These are phyloP conservation scores for Chionis minor DNA, from an alignment of 2,113 vertebrate species.

Conservation along the genomic window DNA sequence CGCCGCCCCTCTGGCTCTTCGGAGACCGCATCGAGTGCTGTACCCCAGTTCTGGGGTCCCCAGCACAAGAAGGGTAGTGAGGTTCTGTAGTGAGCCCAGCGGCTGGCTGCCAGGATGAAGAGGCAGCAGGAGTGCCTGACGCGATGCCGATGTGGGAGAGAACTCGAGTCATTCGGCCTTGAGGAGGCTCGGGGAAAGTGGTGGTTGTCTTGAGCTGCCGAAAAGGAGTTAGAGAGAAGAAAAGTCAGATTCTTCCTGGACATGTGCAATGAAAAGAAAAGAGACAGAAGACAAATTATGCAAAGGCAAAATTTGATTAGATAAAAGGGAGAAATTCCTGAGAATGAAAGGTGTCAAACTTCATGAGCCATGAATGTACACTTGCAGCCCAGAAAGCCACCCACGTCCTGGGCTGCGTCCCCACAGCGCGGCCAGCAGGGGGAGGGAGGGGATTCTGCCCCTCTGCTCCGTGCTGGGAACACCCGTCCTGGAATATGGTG, in stretches of 20 bases:
- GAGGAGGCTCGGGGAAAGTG: neutral
- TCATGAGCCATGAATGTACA: accelerated
- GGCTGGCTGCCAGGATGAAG: too few species aligned
- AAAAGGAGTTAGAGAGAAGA: neutral
- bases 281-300: neutral
- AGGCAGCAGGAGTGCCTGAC: neutral
- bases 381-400: neutral
- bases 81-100: neutral
- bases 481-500: neutral
- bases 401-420: neutral
- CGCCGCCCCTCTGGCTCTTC: neutral
- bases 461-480: neutral
- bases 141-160: neutral
- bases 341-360: neutral
- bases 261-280: neutral
- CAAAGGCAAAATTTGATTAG: neutral
- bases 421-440: neutral
- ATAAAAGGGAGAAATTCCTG: neutral
- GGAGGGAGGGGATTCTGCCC: neutral
- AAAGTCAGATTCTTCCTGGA: neutral
- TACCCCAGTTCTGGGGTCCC: neutral
- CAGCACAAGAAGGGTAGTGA: neutral
- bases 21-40: neutral
- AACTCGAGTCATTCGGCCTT: neutral
- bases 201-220: neutral